Conservation (phyloP, 2,888 invertebrate genomes). For the Nycteola revayana region DNA sequence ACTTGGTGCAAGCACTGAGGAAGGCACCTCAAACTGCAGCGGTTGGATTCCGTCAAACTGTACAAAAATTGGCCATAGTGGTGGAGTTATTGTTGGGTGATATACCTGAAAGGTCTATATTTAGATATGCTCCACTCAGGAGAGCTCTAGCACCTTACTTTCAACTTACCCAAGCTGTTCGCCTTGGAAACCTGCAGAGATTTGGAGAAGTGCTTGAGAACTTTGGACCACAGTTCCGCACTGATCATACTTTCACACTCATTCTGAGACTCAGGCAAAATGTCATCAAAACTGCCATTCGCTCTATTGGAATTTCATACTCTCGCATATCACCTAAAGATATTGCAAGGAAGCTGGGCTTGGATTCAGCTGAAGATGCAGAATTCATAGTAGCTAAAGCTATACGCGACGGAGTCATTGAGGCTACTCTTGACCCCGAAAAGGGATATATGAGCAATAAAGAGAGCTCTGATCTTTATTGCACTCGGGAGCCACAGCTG, state of each 20-base stretch:
- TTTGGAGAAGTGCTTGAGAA: conserved; percentile 97
- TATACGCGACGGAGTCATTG: conserved; percentile 98
- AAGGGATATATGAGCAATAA: conserved; percentile 98
- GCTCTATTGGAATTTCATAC: conserved; percentile 97
- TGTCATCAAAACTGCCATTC: conserved; percentile 98
- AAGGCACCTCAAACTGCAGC: conserved; percentile 99
- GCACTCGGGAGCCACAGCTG: conserved; percentile 96
- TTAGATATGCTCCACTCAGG: conserved; percentile 94
- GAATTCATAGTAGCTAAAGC: conserved; percentile 99
- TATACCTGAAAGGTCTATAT: conserved; percentile 97
- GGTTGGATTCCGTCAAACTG: conserved; percentile 99
- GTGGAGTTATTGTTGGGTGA: conserved; percentile 97
- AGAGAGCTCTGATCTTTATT: conserved; percentile 98
- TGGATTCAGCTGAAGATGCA: conserved; percentile 98
- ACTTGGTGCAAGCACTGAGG: conserved; percentile 95
- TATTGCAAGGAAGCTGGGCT: conserved; percentile 95
- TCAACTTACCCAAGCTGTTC: conserved; percentile 97
- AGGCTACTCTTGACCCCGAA: conserved; percentile 97
- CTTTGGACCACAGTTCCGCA: conserved; percentile 94
- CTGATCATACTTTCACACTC: conserved; percentile 97
- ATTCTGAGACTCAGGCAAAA: conserved; percentile 98
- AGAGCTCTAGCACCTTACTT: conserved; percentile 97
- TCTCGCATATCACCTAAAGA: conserved; percentile 97
- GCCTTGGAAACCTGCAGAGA: conserved; percentile 95
- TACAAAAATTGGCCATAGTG: conserved; percentile 96